These are phyloP conservation scores for Dreissena polymorpha DNA, from an alignment of 1,140 invertebrate genomes.

Conservation along the genomic window DNA sequence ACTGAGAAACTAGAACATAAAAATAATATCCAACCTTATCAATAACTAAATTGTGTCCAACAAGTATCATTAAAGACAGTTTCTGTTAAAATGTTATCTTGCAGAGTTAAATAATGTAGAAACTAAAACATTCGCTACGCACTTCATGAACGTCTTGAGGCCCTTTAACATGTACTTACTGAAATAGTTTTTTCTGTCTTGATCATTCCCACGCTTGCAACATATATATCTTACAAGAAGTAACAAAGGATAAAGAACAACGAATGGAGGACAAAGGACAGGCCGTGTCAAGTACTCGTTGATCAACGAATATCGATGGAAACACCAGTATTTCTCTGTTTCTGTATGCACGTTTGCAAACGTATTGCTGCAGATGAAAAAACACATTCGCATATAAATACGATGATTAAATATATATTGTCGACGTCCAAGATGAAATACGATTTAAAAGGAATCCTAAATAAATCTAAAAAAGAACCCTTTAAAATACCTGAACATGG, in stretches of 20 bases:
- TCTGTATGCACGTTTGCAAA: slow-evolving; percentile 77
- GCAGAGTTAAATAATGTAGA: too few relatives aligned
- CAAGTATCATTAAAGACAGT: too few relatives aligned
- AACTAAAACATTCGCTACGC: too few relatives aligned
- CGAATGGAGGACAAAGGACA: slow-evolving; percentile 78
- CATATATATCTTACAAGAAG: slow-evolving; percentile 57
- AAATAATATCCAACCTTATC: too few relatives aligned
- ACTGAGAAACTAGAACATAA: too few relatives aligned
- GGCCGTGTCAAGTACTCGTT: slow-evolving; percentile 79
- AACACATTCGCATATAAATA: not conserved
- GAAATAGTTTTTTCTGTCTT: too few relatives aligned
- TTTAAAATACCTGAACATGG: slow-evolving; percentile 70
- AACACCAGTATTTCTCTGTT: slow-evolving; percentile 79
- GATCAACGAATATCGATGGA: slow-evolving; percentile 78
- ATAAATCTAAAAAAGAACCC: not conserved
- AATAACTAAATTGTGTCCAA: too few relatives aligned
- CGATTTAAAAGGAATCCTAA: not conserved
- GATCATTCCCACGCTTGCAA: too few relatives aligned
- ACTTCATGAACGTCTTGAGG: too few relatives aligned
- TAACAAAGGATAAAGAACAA: slow-evolving; percentile 75
- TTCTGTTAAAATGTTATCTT: too few relatives aligned
- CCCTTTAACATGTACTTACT: too few relatives aligned
- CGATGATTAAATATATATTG: not conserved
- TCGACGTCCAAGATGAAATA: not conserved
- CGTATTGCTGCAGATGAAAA: slow-evolving; percentile 66